phyloP scores from a whole-genome alignment of 92 coral and sea anemone species.

The Meandrina meandrites region DNA sequence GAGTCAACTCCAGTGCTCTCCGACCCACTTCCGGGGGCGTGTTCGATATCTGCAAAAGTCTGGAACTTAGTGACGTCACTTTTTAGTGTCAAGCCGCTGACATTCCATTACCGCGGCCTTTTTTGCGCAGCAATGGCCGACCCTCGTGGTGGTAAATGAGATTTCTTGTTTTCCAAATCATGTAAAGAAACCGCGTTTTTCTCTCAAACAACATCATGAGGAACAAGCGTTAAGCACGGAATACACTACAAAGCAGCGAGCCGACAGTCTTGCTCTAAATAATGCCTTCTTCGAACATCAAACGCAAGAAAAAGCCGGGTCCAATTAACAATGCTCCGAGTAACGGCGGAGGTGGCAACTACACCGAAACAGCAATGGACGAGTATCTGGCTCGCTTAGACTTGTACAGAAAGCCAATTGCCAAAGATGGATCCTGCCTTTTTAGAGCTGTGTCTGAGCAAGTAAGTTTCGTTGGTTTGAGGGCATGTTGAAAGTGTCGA shows the following conservation, averaged over 20 bases:
- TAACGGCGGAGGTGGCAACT: slow-evolving; percentile 68
- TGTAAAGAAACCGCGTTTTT: slow-evolving; percentile 43
- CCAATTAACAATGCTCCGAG: slow-evolving; percentile 44
- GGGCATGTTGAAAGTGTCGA: not conserved
- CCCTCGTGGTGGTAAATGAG: slow-evolving; percentile 81
- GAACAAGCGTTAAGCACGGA: slow-evolving; percentile 38
- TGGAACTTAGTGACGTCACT: slow-evolving; percentile 53
- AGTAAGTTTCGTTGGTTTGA: slow-evolving; percentile 55
- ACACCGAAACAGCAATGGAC: slow-evolving; percentile 95
- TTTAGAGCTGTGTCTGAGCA: slow-evolving; percentile 99
- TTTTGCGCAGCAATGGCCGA: slow-evolving; percentile 77
- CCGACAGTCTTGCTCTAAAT: slow-evolving; percentile 43
- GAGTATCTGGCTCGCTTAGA: slow-evolving; percentile 70
- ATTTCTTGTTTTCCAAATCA: slow-evolving; percentile 50
- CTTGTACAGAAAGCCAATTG: slow-evolving; percentile 93
- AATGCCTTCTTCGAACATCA: slow-evolving; percentile 82
- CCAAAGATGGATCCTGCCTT: slow-evolving; percentile 98
- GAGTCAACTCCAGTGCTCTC: not conserved
- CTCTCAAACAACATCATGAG: slow-evolving; percentile 59
- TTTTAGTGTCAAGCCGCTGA: slow-evolving; percentile 64
- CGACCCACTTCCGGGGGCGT: slow-evolving; percentile 19
- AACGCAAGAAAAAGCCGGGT: slow-evolving; percentile 80
- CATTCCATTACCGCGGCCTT: slow-evolving; percentile 25
- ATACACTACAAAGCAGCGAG: slow-evolving; percentile 40
- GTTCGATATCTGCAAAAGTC: slow-evolving; percentile 8